Evolutionary conservation across 1,140 invertebrate species (phyloP), one percentile per base, ranked within the genome.

Genomic region (Cyphomyrmex costatus): DNA sequence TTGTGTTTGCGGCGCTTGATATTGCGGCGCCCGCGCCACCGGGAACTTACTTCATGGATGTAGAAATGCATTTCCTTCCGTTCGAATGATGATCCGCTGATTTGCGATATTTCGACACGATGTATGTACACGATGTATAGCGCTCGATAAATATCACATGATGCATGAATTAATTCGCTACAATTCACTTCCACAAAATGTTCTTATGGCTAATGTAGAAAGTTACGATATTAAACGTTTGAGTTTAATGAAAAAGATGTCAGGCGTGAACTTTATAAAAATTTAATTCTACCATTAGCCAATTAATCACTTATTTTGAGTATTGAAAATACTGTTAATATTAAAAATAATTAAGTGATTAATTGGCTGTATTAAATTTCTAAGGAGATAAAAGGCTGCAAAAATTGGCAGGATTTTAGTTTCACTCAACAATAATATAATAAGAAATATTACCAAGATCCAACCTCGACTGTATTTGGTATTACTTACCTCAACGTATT

Each of bases 41-140:
- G 58, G 61, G 74, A 84, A 78, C 7, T 83, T 46, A 49, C 53
- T 83, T 74, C 68, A 36, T 19, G 42, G 60, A 73, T 36, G 66
- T 49, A 82, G 79, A 74, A 83, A 83, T 63, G 56, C 65, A 71
- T 4, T 87, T 79, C 49, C 79, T 73, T 19, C 36, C n/a, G 24
- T 46, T 51, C 53, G n/a, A 46, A 73, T 21, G 51, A 16, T 16
- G 46, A 10, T n/a, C 12, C 16, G 33, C 24, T n/a, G 79, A 71
- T 82, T 58, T 8, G 36, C 53, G 36, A 71, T 74, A 73, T 60
- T 36, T 30, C 51, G 49, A 36, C 27, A 42, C 7, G 14, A 36
- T 42, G 36, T 42, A 42, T 8, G 3, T 42, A 42, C 53, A 16
- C 14, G 30, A 49, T 73, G 65, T 71, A 49, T n/a, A 33, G 36